Evolutionary conservation across 64 coral and sea anemone species (phyloP).

Genomic region (Stylophora pistillata): DNA sequence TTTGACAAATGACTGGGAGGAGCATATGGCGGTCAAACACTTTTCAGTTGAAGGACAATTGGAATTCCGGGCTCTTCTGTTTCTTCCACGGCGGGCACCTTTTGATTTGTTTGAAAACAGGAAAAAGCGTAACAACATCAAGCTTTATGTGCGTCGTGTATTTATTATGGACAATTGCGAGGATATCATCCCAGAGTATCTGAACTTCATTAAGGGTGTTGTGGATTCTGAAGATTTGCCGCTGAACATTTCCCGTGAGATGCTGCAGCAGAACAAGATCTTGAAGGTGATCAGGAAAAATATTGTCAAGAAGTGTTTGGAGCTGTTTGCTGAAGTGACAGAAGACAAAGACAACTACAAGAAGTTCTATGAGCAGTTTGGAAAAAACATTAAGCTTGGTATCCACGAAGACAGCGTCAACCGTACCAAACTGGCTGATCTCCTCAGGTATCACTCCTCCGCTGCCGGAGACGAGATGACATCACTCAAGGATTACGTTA

Average conservation of each 20-base stretch:
- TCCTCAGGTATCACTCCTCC: slow-evolving; percentile 93
- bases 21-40: slow-evolving; percentile 97
- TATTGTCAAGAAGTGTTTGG: slow-evolving; percentile 98
- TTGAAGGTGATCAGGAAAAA: slow-evolving; percentile 99
- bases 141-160: slow-evolving; percentile 95
- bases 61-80: slow-evolving; percentile 92
- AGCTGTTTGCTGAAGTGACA: slow-evolving; percentile 88
- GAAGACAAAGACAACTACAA: slow-evolving; percentile 99
- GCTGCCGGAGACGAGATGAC: slow-evolving; percentile 96
- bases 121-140: slow-evolving; percentile 99
- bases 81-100: slow-evolving; percentile 91
- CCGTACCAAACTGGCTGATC: slow-evolving; percentile 85
- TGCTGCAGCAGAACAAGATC: slow-evolving; percentile 98
- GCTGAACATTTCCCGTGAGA: slow-evolving; percentile 96
- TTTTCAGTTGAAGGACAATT: slow-evolving; percentile 99
- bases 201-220: slow-evolving; percentile 99
- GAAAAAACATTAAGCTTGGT: slow-evolving; percentile 96
- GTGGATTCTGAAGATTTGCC: slow-evolving; percentile 98
- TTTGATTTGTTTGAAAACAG: slow-evolving; percentile 98
- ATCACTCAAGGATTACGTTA: slow-evolving; percentile 96
- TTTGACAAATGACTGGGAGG: slow-evolving; percentile 99
- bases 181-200: slow-evolving; percentile 96
- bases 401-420: slow-evolving; percentile 99
- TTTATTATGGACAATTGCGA: slow-evolving; percentile 99
- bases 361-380: slow-evolving; percentile 99